Conservation (phyloP, 2,797 vertebrate genomes). For the Octomys mimax region DNA sequence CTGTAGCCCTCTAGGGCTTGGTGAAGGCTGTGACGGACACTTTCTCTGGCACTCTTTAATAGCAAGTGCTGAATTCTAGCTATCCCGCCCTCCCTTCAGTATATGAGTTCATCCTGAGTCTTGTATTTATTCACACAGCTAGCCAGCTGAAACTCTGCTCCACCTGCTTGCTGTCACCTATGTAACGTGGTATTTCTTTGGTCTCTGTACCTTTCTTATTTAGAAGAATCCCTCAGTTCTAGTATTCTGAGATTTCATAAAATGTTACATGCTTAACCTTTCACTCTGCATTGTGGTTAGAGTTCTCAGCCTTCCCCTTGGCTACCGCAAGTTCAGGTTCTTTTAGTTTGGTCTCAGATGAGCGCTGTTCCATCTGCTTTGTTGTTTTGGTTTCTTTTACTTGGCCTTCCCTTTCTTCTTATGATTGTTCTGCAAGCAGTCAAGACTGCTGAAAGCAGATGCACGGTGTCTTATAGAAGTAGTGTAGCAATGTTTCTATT, state of each 20-base stretch:
- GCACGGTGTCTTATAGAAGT: background rate
- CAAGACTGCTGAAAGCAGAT: background rate
- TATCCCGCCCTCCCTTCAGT: background rate
- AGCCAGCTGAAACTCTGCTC: background rate
- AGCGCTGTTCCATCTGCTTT: background rate
- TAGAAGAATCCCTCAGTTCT: background rate
- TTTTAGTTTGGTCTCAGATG: background rate
- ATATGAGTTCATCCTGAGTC: background rate
- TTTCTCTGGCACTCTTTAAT: background rate
- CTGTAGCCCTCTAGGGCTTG: background rate
- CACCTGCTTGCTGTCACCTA: background rate
- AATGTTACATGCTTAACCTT: background rate
- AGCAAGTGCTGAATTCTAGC: background rate
- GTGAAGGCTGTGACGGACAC: background rate
- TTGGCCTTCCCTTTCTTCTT: conserved; percentile 5
- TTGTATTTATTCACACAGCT: background rate
- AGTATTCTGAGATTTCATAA: background rate
- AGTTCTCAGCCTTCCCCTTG: background rate
- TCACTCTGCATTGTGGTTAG: background rate
- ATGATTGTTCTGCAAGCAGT: background rate
- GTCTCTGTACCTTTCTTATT: conserved; percentile 2
- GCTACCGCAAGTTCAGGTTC: background rate
- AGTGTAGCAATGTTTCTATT: background rate
- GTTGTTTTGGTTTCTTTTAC: conserved; percentile 9
- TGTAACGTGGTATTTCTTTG: conserved; percentile 17